These are phyloP conservation scores for Herpetotheres cachinnans DNA, from an alignment of 2,113 vertebrate species.

Conservation along the genomic window DNA sequence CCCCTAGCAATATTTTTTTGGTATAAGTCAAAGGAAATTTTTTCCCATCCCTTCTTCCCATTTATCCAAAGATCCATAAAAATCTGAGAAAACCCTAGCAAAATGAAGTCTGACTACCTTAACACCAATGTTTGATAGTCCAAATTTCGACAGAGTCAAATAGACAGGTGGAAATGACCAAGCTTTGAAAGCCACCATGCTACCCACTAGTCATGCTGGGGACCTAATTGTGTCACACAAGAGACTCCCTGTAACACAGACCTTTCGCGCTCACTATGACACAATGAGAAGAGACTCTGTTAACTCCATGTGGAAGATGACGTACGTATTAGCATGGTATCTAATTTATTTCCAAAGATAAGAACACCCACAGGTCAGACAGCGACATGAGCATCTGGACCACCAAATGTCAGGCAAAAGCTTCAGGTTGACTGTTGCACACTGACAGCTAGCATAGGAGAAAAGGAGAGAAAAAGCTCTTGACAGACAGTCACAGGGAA, in stretches of 20 bases:
- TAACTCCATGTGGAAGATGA: background rate
- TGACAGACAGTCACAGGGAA: background rate
- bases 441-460: background rate
- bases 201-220: background rate
- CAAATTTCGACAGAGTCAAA: background rate
- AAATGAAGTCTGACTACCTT: background rate
- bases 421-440: background rate
- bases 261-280: background rate
- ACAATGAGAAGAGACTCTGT: background rate
- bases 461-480: background rate
- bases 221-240: background rate
- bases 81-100: background rate
- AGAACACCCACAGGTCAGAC: background rate
- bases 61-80: background rate
- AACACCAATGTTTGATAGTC: background rate
- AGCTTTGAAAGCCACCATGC: background rate
- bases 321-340: fast-evolving
- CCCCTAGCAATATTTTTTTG: background rate
- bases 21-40: background rate
- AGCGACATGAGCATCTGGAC: constrained; percentile 6
- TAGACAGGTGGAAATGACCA: background rate
- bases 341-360: constrained; percentile 4
- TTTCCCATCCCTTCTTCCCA: background rate
- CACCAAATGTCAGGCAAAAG: constrained; percentile 6
- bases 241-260: background rate